These are phyloP conservation scores for Dasypolia templi DNA, from an alignment of 2,888 invertebrate species.

Conservation along the genomic window DNA sequence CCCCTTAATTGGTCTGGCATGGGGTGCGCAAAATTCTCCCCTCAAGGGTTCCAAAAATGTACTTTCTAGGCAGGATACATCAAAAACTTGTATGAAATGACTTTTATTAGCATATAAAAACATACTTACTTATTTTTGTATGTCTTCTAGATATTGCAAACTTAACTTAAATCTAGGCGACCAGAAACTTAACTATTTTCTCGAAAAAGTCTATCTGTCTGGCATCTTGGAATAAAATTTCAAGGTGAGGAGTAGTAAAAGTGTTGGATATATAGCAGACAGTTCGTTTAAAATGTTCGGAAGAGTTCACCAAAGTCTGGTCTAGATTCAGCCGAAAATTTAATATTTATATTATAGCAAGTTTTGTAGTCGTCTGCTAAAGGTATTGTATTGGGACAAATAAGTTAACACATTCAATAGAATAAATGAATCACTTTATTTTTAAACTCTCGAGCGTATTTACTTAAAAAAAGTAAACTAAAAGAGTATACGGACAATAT, in stretches of 20 bases:
- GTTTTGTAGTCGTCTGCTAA: neutral
- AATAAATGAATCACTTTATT: neutral
- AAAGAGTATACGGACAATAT: neutral
- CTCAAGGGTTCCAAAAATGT: constrained; percentile 24
- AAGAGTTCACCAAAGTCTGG: constrained; percentile 13
- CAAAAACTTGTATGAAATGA: constrained; percentile 8
- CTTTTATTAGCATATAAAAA: constrained; percentile 14
- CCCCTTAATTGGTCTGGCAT: constrained; percentile 38
- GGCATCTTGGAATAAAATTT: constrained; percentile 48
- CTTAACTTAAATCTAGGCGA: neutral
- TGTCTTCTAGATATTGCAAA: neutral
- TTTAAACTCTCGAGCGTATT: neutral
- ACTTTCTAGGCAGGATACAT: neutral
- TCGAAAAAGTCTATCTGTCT: constrained; percentile 14
- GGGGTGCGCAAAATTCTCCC: constrained; percentile 29
- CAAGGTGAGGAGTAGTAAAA: constrained; percentile 46
- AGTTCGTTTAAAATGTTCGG: constrained; percentile 25
- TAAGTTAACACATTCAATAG: neutral
- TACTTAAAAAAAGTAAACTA: neutral
- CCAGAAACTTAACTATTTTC: constrained; percentile 36
- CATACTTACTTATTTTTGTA: neutral
- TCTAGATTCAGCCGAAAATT: constrained; percentile 19
- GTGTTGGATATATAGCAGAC: constrained; percentile 28
- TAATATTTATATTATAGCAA: neutral
- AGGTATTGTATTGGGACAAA: neutral